Evolutionary conservation across 1,140 invertebrate species (phyloP), one percentile per base, ranked within the genome.

Genomic region (Cotesia vestalis): DNA sequence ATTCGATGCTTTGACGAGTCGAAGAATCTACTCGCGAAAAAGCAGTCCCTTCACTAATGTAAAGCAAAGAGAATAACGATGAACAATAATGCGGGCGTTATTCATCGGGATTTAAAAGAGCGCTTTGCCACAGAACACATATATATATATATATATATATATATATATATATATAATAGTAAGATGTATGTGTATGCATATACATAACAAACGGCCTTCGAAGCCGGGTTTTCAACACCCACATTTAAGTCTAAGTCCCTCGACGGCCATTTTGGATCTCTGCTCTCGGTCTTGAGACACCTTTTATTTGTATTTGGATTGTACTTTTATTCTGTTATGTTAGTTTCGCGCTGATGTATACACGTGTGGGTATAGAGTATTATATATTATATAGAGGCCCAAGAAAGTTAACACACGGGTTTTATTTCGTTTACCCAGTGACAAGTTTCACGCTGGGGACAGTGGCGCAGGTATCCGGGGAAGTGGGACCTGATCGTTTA

Each of bases 261-360:
- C n/a, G 17, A 34, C 74, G 51, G 77, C 73, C 75, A 76, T 78
- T 70, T 78, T 78, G 77, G 72, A 76, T 78, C 67, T 73, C 69
- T 62, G 74, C 70, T 70, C 70, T 70, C 17, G 53, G 53, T 36
- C 14, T 53, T 8, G 38, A 60, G 66, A 34, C 70, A 59, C 52
- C 51, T 70, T 46, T 46, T 46, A 46, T 46, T 55, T 55, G 69
- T 46, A 46, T 46, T 55, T 55, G 69, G 35, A 57, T 71, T 12
- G 4, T 69, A 60, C 57, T 12, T 46, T 46, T 60, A 17, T 61
- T 34, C 36, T 46, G 40, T 60, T 71, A 14, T 27, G 14, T 66
- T 34, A 17, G 27, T 27, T 20, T 14, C 53, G 57, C 38, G 14
- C 17, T 69, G 38, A 52, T 17, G 20, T 11, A 46, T 46, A 46